Conservation (phyloP, 2,797 vertebrate genomes). For the Steatocranus sp. region DNA sequence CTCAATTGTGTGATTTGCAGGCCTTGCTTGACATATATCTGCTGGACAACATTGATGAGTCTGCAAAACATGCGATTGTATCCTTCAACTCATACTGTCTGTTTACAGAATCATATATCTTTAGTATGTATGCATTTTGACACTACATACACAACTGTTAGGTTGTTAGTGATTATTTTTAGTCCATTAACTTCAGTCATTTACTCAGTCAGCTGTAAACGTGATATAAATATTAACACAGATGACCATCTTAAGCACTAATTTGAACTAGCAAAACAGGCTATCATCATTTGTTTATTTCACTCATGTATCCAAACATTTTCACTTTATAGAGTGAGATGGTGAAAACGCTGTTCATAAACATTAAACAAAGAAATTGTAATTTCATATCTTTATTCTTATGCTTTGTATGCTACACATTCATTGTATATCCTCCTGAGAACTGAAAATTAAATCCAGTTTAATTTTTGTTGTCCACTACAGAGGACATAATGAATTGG, state of each 20-base stretch:
- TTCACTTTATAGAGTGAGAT: not conserved
- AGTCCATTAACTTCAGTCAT: not conserved
- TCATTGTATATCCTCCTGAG: not conserved
- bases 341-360: not conserved
- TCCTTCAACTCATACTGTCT: slow-evolving; percentile 71
- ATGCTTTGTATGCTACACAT: not conserved
- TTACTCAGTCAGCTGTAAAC: not conserved
- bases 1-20: slow-evolving; percentile 57
- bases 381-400: not conserved
- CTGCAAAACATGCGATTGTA: slow-evolving; percentile 90
- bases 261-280: not conserved
- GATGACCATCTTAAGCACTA: not conserved
- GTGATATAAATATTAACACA: not conserved
- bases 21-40: slow-evolving; percentile 93
- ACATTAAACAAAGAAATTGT: not conserved
- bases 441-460: not conserved
- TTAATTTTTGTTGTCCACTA: not conserved
- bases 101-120: not conserved
- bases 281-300: not conserved
- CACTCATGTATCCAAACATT: not conserved
- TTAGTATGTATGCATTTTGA: not conserved
- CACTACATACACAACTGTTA: not conserved
- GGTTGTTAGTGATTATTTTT: not conserved
- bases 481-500: not conserved
- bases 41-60: slow-evolving; percentile 84